Conservation (phyloP, 2,888 invertebrate genomes). For the Polyploca ridens region DNA sequence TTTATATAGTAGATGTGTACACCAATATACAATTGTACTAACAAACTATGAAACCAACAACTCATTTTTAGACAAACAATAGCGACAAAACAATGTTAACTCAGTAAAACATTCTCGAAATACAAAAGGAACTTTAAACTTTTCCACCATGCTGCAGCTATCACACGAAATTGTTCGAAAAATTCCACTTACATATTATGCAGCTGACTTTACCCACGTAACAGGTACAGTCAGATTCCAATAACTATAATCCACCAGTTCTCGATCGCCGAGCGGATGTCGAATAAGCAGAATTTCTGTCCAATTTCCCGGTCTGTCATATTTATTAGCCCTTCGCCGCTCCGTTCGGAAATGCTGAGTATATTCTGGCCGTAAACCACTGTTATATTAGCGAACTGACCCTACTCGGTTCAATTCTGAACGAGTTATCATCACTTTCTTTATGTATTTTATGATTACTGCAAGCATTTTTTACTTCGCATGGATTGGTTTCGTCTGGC, state of each 20-base stretch:
- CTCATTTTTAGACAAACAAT: not conserved
- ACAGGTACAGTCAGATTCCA: constrained; percentile 25
- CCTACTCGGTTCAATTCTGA: constrained; percentile 12
- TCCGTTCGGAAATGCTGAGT: constrained; percentile 52
- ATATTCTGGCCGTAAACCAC: constrained; percentile 40
- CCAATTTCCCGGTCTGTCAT: constrained; percentile 75
- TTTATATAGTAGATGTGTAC: too few species aligned
- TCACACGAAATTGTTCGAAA: not conserved
- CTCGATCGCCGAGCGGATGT: constrained; percentile 39
- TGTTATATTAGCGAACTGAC: constrained; percentile 40
- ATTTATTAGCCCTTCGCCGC: constrained; percentile 69
- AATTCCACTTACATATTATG: not conserved
- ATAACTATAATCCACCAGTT: constrained; percentile 40
- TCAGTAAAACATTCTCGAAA: not conserved
- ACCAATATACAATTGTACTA: too few species aligned
- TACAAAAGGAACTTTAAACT: not conserved
- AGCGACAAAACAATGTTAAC: not conserved
- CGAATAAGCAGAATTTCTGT: constrained; percentile 67
- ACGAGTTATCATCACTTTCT: constrained; percentile 7
- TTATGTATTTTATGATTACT: not conserved
- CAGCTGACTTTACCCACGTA: not conserved
- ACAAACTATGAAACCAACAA: too few species aligned
- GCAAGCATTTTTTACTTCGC: not conserved
- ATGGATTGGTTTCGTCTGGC: not conserved
- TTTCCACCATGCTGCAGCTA: not conserved